Conservation (phyloP, 1,140 invertebrate genomes). For the Aphaenogaster ashmeadi region DNA sequence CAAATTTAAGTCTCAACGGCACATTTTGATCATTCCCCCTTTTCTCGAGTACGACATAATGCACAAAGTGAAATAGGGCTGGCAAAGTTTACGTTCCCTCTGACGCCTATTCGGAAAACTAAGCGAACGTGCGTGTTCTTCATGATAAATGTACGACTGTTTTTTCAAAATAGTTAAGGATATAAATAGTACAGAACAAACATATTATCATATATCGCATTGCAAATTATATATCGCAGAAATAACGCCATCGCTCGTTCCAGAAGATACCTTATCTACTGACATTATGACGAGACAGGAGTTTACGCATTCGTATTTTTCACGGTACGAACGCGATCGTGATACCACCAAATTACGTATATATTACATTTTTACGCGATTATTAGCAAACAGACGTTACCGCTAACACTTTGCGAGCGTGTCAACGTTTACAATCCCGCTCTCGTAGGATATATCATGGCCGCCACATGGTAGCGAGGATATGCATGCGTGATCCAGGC, state of each 20-base stretch:
- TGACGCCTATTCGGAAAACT: background rate
- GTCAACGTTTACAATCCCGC: conserved; percentile 16
- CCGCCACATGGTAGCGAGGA: background rate
- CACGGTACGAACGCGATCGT: background rate
- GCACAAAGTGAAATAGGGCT: background rate
- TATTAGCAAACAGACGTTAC: conserved; percentile 18
- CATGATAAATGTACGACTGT: background rate
- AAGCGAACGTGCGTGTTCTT: background rate
- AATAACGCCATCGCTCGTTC: background rate
- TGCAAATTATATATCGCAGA: background rate
- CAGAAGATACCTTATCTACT: background rate
- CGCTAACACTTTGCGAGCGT: background rate
- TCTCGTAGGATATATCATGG: background rate
- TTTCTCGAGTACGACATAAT: conserved; percentile 8
- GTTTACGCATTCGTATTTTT: background rate
- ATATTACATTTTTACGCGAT: conserved; percentile 17
- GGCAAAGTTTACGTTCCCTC: background rate
- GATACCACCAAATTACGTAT: background rate
- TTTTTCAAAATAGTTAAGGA: background rate
- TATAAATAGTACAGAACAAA: conserved; percentile 5
- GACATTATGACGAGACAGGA: background rate
- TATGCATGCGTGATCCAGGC: background rate
- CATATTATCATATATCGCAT: conserved; percentile 1
- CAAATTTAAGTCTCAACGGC: conserved; percentile 32
- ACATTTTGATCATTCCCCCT: conserved; percentile 36